Base-by-base conservation (phyloP, 53 echinoderm and acorn worm species). In the Luidia sarsii region DNA sequence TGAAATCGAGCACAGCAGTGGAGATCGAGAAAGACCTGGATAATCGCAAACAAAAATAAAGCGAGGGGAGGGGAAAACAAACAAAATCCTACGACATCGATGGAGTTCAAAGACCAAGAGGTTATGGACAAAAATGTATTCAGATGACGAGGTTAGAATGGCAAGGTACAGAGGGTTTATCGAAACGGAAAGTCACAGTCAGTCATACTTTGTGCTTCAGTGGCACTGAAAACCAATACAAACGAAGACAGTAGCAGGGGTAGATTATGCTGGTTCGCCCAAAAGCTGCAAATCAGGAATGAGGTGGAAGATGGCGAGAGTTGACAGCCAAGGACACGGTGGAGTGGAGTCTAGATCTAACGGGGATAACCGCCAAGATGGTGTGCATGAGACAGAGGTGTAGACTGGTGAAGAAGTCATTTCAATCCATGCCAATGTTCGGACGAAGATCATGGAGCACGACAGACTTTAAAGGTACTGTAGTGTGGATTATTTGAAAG, bases 381-480 rank as follows among this genome's bases (percentile, higher is more conserved):
- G 55, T 7, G 56, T 55, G 72, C 39, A 22, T 16, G 55, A 56
- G 18, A 72, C 72, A 54, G 27, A 39, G 50, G 72, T 50, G 37
- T 72, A 52, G 54, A 36, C 57, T 5, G 72, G 27, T 72, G 54
- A 22, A 33, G n/a, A 50, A 36, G 25, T 28, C 50, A 55, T 72
- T 35, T 72, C 57, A 72, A 72, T 72, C 72, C 72, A 72, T 56
- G 72, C 72, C 55, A 56, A 56, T 56, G n/a, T 72, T 50, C 56
- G 37, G 33, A 72, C 24, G 72, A 72, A 38, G 72, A 72, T 23
- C 56, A 33, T n/a, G 15, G 37, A 18, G 43, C 16, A 9, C 25
- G 24, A 39, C 72, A 36, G 72, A 15, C 55, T 53, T 54, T 41
- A 1, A 2, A n/a, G 50, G 4, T 55, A 35, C 72, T 72, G 72